These are phyloP conservation scores for Momotus momota DNA, from an alignment of 2,797 vertebrate genomes.

Conservation along the genomic window DNA sequence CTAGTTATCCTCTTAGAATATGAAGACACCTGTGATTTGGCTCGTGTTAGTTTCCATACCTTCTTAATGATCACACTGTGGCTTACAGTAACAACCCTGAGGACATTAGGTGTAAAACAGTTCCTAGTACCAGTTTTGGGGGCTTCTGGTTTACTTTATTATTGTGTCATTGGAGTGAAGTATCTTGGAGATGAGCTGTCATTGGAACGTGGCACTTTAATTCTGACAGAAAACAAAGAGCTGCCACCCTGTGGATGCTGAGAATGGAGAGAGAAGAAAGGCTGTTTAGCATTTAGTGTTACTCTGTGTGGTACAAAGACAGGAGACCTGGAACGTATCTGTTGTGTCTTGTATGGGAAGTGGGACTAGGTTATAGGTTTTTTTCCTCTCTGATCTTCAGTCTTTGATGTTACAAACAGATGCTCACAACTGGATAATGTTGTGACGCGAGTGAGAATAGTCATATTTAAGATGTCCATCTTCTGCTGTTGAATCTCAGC, in stretches of 20 bases:
- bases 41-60: neutral
- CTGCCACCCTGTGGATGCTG: neutral
- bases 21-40: neutral
- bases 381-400: neutral
- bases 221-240: neutral
- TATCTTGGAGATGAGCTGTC: neutral
- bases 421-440: neutral
- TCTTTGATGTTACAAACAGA: neutral
- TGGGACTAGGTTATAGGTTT: neutral
- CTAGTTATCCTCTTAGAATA: constrained; percentile 28
- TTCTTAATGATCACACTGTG: neutral
- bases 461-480: neutral
- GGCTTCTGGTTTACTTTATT: neutral
- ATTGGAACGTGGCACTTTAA: neutral
- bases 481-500: neutral
- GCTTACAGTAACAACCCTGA: neutral
- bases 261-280: neutral
- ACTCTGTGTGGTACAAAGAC: neutral
- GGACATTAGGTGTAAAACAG: neutral
- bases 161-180: neutral
- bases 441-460: neutral
- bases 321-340: neutral
- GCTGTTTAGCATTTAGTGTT: neutral
- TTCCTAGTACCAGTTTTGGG: neutral
- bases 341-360: neutral